Base-by-base conservation (phyloP, 2,113 vertebrate species). In the Syngnathus scovelli region DNA sequence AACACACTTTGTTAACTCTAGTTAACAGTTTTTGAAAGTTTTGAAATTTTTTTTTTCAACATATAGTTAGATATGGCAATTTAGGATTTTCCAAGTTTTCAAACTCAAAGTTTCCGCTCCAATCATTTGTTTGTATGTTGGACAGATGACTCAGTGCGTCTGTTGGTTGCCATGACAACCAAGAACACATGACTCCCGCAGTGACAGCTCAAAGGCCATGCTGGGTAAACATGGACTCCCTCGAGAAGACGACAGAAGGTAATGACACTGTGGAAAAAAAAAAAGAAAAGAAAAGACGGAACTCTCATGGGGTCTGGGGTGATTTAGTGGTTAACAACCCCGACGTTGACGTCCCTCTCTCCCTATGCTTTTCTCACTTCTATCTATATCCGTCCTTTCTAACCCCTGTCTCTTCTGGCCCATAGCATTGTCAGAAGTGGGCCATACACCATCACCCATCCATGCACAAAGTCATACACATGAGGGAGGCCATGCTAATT, bases 201-300 rank as follows among this genome's bases (percentile, higher is more conserved):
- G 86, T 62, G 78, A 78, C 68, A 71, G 78, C 81, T 80, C 75
- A 62, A 78, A 73, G 76, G 70, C 75, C 78, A 71, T 72, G 87
- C 86, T 79, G 85, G 81, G 85, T 84, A 87, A 91, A 90, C 90
- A 90, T n/a, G 60, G 69, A 73, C 71, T 80, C 87, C 85, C 76
- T 68, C 10, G 89, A 75, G 87, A 86, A 72, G 16, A 72, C 77
- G 74, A 77, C 76, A 78, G 77, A 74, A 68, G 71, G 71, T 92
- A 92, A 92, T 92, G 86, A 91, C 85, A 77, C 88, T 82, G 63
- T 76, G 68, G 67, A 66, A 87, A 81, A 75, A 77, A 78, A 73
- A 3, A 76, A 78, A 78, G 76, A 43, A 70, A 44, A 27, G 66
- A 67, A 5, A 59, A 56, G 49, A 15, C 61, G 67, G 21, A 73